A percentile compares a stretch with the other conserved stretches of the same genome.
Evolutionary conservation across 2,888 invertebrate genomes (phyloP).

Genomic region (Acanthosepion pharaonis): DNA sequence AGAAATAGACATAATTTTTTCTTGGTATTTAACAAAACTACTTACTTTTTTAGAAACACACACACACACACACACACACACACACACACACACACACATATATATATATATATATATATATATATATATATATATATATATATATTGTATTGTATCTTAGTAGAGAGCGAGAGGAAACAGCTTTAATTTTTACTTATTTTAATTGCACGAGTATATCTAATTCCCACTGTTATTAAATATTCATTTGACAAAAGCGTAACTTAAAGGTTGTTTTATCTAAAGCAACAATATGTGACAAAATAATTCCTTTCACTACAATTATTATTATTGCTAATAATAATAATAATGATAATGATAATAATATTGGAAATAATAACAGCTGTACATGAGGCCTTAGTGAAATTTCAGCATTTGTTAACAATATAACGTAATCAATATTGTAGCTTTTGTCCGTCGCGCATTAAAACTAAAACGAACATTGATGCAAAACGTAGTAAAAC

Average conservation of each 20-base stretch:
- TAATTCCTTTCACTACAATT: background rate
- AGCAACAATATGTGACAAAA: background rate
- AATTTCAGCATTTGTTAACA: background rate
- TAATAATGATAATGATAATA: background rate
- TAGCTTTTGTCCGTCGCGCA: background rate
- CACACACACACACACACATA: background rate
- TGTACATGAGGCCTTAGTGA: background rate
- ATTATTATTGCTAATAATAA: background rate
- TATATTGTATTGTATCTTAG: background rate
- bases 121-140: background rate
- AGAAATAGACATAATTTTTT: too few species aligned
- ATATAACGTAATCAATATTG: background rate
- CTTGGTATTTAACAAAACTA: too few species aligned
- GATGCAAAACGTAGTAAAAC: background rate
- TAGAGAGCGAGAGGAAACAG: too few species aligned
- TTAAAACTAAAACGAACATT: background rate
- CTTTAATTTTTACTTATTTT: background rate
- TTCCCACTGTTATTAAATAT: background rate
- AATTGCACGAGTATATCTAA: background rate
- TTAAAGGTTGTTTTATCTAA: background rate
- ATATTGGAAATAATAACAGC: background rate
- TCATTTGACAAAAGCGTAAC: background rate
- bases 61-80: too few species aligned
- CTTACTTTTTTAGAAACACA: too few species aligned
- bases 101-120: constrained; percentile 4